Conservation (phyloP, 2,888 invertebrate species). For the Harmothoe impar region DNA sequence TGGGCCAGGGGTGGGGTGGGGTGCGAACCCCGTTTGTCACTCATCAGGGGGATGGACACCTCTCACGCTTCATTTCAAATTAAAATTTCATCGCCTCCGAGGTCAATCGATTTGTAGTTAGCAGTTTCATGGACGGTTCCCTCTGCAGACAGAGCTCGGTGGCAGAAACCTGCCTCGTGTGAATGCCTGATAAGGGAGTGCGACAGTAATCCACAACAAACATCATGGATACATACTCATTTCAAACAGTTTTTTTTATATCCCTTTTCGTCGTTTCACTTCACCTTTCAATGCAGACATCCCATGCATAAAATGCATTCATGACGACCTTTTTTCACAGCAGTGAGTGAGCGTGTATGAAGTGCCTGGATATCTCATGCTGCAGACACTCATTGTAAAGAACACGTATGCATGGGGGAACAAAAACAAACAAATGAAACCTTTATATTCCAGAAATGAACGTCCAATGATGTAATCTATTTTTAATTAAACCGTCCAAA, state of each 20-base stretch:
- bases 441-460: too few relatives aligned
- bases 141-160: not conserved
- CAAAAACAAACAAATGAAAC: not conserved
- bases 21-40: conserved; percentile 45
- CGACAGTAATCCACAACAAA: not conserved
- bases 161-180: not conserved
- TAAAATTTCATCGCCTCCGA: conserved; percentile 51
- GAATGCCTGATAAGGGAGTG: not conserved
- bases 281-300: not conserved
- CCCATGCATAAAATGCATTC: not conserved
- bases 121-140: conserved; percentile 11
- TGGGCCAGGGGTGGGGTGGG: not conserved
- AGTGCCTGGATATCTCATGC: not conserved
- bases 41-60: conserved; percentile 39
- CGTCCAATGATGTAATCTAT: too few relatives aligned
- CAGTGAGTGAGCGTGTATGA: not conserved
- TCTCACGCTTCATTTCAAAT: conserved; percentile 60
- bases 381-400: not conserved
- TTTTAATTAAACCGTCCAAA: too few relatives aligned
- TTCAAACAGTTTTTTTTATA: not conserved
- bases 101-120: conserved; percentile 56
- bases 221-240: not conserved
- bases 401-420: not conserved
- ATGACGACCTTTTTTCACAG: not conserved
- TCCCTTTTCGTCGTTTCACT: not conserved